These are phyloP conservation scores for Lethocerus indicus DNA, from an alignment of 1,140 invertebrate species.

Conservation along the genomic window DNA sequence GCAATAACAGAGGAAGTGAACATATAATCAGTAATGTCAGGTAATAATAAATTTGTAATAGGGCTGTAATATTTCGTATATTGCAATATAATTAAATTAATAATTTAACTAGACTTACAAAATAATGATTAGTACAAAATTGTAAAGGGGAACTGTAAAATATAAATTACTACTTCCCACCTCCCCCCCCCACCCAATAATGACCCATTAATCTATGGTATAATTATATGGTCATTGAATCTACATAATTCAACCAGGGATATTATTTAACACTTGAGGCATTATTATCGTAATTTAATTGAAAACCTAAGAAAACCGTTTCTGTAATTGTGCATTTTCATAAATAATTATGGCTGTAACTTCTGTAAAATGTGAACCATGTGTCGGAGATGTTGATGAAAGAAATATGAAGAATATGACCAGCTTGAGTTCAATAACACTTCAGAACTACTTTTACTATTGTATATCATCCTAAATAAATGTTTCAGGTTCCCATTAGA, in stretches of 20 bases:
- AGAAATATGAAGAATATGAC: background rate
- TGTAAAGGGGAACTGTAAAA: background rate
- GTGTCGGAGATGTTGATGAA: background rate
- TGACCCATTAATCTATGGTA: no score
- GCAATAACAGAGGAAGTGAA: conserved; percentile 55
- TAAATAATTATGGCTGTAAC: background rate
- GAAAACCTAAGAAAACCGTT: no score
- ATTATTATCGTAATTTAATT: background rate
- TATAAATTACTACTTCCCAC: background rate
- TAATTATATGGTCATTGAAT: background rate
- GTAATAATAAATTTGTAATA: conserved; percentile 10
- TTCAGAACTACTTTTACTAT: background rate
- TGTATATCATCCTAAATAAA: background rate
- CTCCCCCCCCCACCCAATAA: no score
- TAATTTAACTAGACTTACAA: background rate
- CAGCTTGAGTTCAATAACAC: background rate
- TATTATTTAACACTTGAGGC: background rate
- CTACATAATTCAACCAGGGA: background rate
- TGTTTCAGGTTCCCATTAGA: conserved; percentile 38
- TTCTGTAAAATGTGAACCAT: background rate
- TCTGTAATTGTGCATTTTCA: background rate
- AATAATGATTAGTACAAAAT: background rate
- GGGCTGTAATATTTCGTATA: background rate
- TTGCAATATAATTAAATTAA: background rate
- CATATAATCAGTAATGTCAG: conserved; percentile 44